Conservation (phyloP, 2,113 vertebrate species). For the Petrocephalus microphthalmus region DNA sequence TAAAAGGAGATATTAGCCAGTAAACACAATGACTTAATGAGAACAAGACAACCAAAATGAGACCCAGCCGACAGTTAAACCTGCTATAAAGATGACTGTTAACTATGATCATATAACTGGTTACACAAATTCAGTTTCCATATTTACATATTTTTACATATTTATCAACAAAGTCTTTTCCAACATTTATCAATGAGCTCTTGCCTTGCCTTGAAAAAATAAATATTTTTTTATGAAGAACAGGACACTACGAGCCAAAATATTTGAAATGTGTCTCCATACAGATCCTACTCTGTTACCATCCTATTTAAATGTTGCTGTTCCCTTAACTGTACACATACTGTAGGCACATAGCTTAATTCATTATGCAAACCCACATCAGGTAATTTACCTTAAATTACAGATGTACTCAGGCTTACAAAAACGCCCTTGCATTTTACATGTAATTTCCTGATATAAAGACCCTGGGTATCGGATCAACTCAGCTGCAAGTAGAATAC, state of each 20-base stretch:
- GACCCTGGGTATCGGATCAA: not conserved
- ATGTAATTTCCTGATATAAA: not conserved
- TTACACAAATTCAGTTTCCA: not conserved
- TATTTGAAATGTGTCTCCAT: not conserved
- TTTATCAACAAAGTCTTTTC: not conserved
- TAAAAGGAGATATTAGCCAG: not conserved
- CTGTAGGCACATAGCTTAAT: not conserved
- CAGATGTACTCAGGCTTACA: no score
- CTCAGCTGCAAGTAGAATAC: not conserved
- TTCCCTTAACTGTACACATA: not conserved
- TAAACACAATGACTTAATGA: not conserved
- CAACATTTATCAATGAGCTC: not conserved
- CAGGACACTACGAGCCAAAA: not conserved
- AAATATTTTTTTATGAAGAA: not conserved
- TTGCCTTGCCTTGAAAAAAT: not conserved
- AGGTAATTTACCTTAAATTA: not conserved
- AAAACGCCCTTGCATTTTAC: not conserved
- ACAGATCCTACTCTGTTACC: not conserved
- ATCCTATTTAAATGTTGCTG: not conserved
- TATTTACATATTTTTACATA: not conserved
- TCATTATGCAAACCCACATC: not conserved
- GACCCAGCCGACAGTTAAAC: not conserved
- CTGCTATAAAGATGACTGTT: not conserved
- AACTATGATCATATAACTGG: not conserved
- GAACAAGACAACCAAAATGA: not conserved